A percentile compares a stretch with the other conserved stretches of the same genome.
Conservation (phyloP, 2,888 invertebrate species). For the Cabera pusaria region DNA sequence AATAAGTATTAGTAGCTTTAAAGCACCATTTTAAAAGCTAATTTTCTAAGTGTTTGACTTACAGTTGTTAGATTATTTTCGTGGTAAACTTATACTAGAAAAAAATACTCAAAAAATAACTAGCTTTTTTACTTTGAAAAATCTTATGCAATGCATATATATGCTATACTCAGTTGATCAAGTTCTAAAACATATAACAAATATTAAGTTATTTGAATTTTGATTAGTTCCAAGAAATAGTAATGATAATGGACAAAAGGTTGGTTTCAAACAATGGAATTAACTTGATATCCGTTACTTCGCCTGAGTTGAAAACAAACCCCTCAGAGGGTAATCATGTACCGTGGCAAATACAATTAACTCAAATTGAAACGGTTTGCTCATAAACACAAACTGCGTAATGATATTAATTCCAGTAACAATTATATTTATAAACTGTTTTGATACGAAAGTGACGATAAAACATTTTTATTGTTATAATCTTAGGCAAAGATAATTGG, state of each 20-base stretch:
- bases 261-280: slow-evolving; percentile 32
- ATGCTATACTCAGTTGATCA: too few relatives aligned
- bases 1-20: slow-evolving; percentile 36
- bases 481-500: too few relatives aligned
- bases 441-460: too few relatives aligned
- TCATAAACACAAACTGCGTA: slow-evolving; percentile 49
- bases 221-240: background rate
- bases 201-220: too few relatives aligned
- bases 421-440: slow-evolving; percentile 20
- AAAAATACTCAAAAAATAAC: too few relatives aligned
- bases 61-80: too few relatives aligned
- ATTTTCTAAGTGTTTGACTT: too few relatives aligned
- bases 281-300: slow-evolving; percentile 35
- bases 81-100: too few relatives aligned
- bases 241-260: slow-evolving; percentile 10
- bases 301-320: slow-evolving; percentile 44
- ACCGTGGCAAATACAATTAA: slow-evolving; percentile 54
- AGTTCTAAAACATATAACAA: too few relatives aligned
- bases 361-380: slow-evolving; percentile 54
- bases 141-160: too few relatives aligned
- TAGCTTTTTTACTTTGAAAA: too few relatives aligned
- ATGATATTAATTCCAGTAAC: slow-evolving; percentile 42
- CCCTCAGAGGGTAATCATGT: slow-evolving; percentile 44
- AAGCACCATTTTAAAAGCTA: slow-evolving; percentile 55
- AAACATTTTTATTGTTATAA: too few relatives aligned